These are phyloP conservation scores for Mythimna ferrago DNA, from an alignment of 2,888 invertebrate species.

Conservation along the genomic window DNA sequence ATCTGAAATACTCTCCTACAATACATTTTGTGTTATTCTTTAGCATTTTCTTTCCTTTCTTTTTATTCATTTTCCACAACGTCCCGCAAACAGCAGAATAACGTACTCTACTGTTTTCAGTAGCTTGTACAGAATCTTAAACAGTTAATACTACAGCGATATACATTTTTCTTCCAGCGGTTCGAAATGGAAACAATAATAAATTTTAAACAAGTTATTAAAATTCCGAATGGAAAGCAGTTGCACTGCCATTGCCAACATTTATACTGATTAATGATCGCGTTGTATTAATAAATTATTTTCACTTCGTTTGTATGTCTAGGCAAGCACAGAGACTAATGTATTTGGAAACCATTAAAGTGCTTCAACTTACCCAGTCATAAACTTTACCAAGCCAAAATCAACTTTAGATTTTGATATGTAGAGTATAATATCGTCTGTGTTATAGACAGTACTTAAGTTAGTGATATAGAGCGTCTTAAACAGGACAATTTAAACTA, in stretches of 20 bases:
- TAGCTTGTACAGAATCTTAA: conserved; percentile 54
- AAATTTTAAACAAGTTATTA: conserved; percentile 56
- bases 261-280: conserved; percentile 64
- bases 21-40: conserved; percentile 38
- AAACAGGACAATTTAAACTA: conserved; percentile 73
- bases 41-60: conserved; percentile 19
- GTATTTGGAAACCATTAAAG: conserved; percentile 74
- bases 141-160: conserved; percentile 41
- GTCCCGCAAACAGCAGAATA: conserved; percentile 52
- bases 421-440: conserved; percentile 50
- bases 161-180: conserved; percentile 41
- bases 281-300: conserved; percentile 67
- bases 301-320: conserved; percentile 65
- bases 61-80: conserved; percentile 33
- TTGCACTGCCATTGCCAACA: conserved; percentile 49
- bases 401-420: conserved; percentile 28
- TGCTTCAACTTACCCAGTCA: conserved; percentile 59
- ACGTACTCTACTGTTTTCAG: conserved; percentile 47
- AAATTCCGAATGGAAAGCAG: conserved; percentile 56
- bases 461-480: conserved; percentile 65
- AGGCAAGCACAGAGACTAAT: conserved; percentile 68
- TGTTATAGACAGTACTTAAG: conserved; percentile 56
- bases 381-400: conserved; percentile 24
- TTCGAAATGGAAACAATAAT: conserved; percentile 50
- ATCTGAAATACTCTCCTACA: conserved; percentile 28